phyloP scores from a whole-genome alignment of 30 jellyfish, hydroid and myxozoan genomes.

The Aurelia sp. region DNA sequence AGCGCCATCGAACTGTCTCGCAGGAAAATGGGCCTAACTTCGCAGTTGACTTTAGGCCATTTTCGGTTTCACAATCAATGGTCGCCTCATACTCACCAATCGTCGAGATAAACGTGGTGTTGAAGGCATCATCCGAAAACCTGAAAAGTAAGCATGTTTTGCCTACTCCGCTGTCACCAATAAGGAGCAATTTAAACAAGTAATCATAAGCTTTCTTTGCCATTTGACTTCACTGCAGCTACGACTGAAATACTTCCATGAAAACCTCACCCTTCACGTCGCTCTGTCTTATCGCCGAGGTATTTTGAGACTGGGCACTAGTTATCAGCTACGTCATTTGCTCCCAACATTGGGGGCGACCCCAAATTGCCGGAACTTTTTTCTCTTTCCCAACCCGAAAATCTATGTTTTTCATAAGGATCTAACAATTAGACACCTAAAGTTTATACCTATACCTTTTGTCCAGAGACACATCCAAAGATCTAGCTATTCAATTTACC shows the following conservation, averaged over 20 bases:
- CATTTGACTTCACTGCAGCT: conserved; percentile 14
- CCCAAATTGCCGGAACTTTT: background rate
- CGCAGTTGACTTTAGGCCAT: too few species aligned
- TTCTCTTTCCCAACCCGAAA: background rate
- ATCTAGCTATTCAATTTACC: too few species aligned
- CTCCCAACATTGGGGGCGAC: too few species aligned
- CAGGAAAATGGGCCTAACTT: too few species aligned
- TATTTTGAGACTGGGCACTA: conserved; percentile 73
- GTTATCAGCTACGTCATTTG: background rate
- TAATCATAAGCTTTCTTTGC: conserved; percentile 90
- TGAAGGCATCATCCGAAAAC: conserved; percentile 95
- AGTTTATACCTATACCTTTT: too few species aligned
- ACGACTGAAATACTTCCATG: background rate
- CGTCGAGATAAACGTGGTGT: conserved; percentile 93
- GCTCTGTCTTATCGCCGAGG: conserved; percentile 50
- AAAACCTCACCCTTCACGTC: conserved; percentile 55
- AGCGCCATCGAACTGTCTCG: too few species aligned
- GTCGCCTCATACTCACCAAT: conserved; percentile 68
- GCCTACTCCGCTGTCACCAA: conserved; percentile 98
- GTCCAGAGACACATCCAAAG: too few species aligned
- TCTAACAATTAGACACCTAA: too few species aligned
- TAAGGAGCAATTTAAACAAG: conserved; percentile 81
- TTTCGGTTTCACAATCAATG: too few species aligned
- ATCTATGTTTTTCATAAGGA: background rate
- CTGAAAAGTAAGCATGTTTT: conserved; percentile 93